Percentiles rank a stretch among this genome's conserved stretches.
Evolutionary conservation across 2,797 vertebrate species (phyloP).

Genomic region (Sebastes umbrosus): DNA sequence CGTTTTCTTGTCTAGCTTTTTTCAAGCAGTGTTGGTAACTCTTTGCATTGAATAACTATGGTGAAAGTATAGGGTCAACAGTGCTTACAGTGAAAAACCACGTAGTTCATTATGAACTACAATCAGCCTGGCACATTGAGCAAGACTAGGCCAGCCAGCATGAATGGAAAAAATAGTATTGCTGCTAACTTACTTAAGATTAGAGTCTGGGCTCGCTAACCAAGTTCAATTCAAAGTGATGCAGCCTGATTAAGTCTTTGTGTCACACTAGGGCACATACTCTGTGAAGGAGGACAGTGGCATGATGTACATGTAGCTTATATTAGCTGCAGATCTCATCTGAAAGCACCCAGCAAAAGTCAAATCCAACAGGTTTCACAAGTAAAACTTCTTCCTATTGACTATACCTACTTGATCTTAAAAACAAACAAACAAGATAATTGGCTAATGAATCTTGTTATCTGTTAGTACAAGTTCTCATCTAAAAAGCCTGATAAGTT

Average conservation of each 20-base stretch:
- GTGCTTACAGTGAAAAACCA: not conserved
- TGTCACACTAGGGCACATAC: not conserved
- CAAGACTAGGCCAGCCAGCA: not conserved
- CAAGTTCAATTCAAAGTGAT: not conserved
- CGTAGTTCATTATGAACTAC: not conserved
- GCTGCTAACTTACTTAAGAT: not conserved
- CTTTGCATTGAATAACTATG: not conserved
- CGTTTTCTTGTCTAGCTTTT: not conserved
- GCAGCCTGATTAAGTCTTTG: not conserved
- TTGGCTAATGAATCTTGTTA: not conserved
- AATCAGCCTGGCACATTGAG: not conserved
- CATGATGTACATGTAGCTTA: not conserved
- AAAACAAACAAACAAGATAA: not conserved
- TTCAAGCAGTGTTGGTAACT: not conserved
- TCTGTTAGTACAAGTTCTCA: not conserved
- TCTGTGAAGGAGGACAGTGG: not conserved
- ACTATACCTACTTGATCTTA: not conserved
- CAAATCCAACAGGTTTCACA: not conserved
- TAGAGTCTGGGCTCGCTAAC: not conserved
- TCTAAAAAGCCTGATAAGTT: not conserved
- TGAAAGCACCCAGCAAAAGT: not conserved
- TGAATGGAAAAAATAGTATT: not conserved
- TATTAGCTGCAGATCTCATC: not conserved
- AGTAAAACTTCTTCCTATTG: not conserved
- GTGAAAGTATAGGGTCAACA: constrained; percentile 4